Base-by-base conservation (phyloP, 2,888 invertebrate species). In the Microchrysa polita region DNA sequence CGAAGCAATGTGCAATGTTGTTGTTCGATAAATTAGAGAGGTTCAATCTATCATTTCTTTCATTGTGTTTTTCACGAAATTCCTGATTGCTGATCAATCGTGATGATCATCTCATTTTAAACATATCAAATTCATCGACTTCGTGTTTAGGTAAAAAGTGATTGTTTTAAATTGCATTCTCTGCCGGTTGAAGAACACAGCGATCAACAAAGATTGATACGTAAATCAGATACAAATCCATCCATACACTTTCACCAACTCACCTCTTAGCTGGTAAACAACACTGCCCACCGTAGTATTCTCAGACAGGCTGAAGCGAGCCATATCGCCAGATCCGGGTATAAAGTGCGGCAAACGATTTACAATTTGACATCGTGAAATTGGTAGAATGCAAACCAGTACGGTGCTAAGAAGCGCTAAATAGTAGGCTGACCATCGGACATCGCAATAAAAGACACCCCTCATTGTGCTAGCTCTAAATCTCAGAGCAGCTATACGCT, bases 271-370 rank as follows among this genome's bases (percentile, higher is more conserved):
- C 78, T 91, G 91, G 84, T 93, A 93, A 1, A 93, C 90, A 0
- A 92, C 91, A 74, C 91, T 90, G 44, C 93, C 93, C 12, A 92
- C 90, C 48, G 88, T 87, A 1, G 93, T 92, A 78, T 92, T 89
- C 82, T 93, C 94, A 10, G 90, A 87, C 12, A 94, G 83, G 73
- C 90, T 89, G 80, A 94, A 90, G 75, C 90, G 88, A 1, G 91
- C 88, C 92, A 94, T 92, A 81, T 94, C 93, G 1, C 93, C 93
- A 1, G 86, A 85, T 77, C 91, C 91, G 22, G 91, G 88, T 23
- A 92, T 84, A 82, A 94, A 94, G 80, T 91, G 90, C 0, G 93
- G 93, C 1, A 90, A 89, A 73, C 90, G 87, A 87, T 93, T 93
- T 79, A 89, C 85, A 78, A 88, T 86, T 81, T 91, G 91, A 67